A percentile compares a stretch with the other conserved stretches of the same genome.
These are phyloP conservation scores for Alouatta palliata DNA, from an alignment of 2,113 vertebrate species.

Conservation along the genomic window DNA sequence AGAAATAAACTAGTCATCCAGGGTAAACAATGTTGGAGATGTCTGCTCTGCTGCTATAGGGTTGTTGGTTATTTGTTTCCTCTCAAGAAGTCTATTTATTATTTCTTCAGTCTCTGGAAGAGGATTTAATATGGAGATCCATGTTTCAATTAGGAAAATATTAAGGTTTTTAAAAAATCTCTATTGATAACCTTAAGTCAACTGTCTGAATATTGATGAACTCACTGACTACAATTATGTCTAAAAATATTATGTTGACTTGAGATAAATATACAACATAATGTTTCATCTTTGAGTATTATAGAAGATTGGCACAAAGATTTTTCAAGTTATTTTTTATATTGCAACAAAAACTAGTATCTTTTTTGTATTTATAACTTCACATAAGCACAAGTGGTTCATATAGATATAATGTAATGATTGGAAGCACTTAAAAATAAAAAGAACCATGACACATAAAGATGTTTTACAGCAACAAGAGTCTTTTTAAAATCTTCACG, in stretches of 20 bases:
- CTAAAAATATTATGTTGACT: background rate
- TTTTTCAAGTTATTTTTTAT: background rate
- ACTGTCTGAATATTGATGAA: background rate
- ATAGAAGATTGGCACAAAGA: background rate
- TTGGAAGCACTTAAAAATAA: conserved; percentile 24
- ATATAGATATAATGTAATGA: background rate
- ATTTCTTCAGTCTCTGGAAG: background rate
- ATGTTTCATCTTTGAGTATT: background rate
- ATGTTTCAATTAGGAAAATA: conserved; percentile 25
- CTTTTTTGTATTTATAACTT: background rate
- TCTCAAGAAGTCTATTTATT: background rate
- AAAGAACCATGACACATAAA: background rate
- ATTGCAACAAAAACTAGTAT: background rate
- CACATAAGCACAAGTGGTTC: background rate
- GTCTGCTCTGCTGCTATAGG: background rate
- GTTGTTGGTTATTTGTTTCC: background rate
- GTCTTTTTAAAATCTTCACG: conserved; percentile 34
- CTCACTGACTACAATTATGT: background rate
- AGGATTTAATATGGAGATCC: background rate
- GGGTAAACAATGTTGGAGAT: background rate
- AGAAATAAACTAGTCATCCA: background rate
- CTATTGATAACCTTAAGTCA: background rate
- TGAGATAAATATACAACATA: background rate
- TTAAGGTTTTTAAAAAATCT: background rate
- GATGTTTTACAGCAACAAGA: conserved; percentile 16